Percentiles rank a stretch among this genome's conserved stretches.
These are phyloP conservation scores for Tenthredo livida DNA, from an alignment of 2,888 invertebrate genomes.

Conservation along the genomic window DNA sequence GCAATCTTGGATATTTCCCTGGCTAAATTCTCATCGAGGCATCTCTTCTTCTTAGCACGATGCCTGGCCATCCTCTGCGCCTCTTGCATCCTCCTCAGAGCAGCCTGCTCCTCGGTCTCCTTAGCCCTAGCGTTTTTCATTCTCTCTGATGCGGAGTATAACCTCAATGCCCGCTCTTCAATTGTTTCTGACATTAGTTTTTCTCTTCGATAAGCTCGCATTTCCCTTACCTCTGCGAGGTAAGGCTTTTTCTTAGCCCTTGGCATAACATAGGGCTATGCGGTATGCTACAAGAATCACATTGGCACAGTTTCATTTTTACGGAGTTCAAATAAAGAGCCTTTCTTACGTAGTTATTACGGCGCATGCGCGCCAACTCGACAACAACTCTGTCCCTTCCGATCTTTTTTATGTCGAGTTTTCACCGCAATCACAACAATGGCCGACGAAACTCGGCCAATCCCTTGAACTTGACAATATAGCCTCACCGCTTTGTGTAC, in stretches of 20 bases:
- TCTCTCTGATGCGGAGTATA: constrained; percentile 72
- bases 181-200: constrained; percentile 72
- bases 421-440: constrained; percentile 75
- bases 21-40: constrained; percentile 75
- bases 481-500: constrained; percentile 42
- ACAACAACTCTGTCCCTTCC: constrained; percentile 70
- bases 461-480: constrained; percentile 66
- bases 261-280: constrained; percentile 61
- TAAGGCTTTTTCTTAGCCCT: constrained; percentile 65
- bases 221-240: constrained; percentile 67
- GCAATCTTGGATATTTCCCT: constrained; percentile 76
- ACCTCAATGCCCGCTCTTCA: constrained; percentile 72
- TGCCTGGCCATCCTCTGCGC: constrained; percentile 76
- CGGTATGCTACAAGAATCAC: constrained; percentile 53
- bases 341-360: constrained; percentile 37
- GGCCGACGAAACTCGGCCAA: constrained; percentile 72
- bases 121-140: constrained; percentile 76
- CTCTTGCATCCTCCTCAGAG: constrained; percentile 75
- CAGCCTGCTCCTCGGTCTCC: constrained; percentile 75
- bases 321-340: constrained; percentile 54
- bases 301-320: constrained; percentile 63
- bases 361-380: constrained; percentile 71
- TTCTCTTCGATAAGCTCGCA: constrained; percentile 67
- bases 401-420: constrained; percentile 11
- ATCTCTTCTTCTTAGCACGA: constrained; percentile 76